Percentiles rank a stretch among this genome's conserved stretches.
Conservation (phyloP, 2,888 invertebrate species). For the Podotricha telesiphe region DNA sequence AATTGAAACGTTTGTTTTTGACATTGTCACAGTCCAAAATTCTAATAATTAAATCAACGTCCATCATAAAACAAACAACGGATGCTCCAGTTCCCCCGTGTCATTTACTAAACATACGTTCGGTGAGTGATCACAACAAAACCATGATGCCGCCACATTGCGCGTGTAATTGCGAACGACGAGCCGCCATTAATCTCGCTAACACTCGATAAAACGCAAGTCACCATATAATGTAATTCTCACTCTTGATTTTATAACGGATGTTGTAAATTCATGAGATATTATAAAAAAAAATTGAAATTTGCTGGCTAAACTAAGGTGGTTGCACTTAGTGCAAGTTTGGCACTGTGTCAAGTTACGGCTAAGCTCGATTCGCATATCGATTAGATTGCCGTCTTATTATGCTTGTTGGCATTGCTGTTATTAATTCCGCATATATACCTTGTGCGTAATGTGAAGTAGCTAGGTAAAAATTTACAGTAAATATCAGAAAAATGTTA, state of each 20-base stretch:
- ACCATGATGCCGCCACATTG: conserved; percentile 73
- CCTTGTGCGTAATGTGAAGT: not conserved
- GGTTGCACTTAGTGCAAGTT: conserved; percentile 48
- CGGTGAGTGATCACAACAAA: conserved; percentile 59
- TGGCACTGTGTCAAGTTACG: conserved; percentile 47
- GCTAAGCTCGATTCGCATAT: conserved; percentile 47
- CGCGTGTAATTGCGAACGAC: conserved; percentile 80
- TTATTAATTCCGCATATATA: conserved; percentile 29
- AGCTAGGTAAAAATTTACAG: not conserved
- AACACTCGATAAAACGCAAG: conserved; percentile 81
- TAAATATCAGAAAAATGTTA: not conserved
- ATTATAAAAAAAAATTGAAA: conserved; percentile 46
- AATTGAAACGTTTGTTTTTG: not conserved
- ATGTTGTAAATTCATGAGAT: conserved; percentile 45
- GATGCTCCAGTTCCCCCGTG: conserved; percentile 48
- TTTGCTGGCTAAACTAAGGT: conserved; percentile 49
- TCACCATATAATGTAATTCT: conserved; percentile 74
- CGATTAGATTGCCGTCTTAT: conserved; percentile 49
- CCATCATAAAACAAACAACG: conserved; percentile 42
- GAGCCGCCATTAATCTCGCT: conserved; percentile 79
- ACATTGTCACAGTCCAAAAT: conserved; percentile 14
- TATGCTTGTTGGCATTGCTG: conserved; percentile 46
- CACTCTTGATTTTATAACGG: conserved; percentile 50
- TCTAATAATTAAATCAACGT: conserved; percentile 42
- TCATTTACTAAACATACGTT: conserved; percentile 53